A percentile compares a stretch with the other conserved stretches of the same genome.
Evolutionary conservation across 2,797 vertebrate species (phyloP).

Genomic region (Microctenopoma steveboyesi): DNA sequence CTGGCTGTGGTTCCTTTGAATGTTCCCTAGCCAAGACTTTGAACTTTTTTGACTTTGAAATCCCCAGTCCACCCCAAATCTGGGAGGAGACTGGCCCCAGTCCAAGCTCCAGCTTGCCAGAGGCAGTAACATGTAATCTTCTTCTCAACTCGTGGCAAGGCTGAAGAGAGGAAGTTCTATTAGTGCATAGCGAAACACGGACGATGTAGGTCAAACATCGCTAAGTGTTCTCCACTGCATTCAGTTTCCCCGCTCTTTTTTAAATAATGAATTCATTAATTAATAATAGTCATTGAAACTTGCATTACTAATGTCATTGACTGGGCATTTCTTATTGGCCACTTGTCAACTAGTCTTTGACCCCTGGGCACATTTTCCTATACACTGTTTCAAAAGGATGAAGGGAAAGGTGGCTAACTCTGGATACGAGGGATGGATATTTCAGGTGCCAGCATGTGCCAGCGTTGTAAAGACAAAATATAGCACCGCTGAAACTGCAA

Average conservation of each 20-base stretch:
- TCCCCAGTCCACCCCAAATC: conserved; percentile 65
- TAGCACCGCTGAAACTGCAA: conserved; percentile 44
- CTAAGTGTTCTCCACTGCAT: background rate
- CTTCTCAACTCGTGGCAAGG: conserved; percentile 44
- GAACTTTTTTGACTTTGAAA: conserved; percentile 79
- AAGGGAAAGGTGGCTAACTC: conserved; percentile 54
- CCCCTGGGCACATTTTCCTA: conserved; percentile 21
- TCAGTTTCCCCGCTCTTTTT: conserved; percentile 10
- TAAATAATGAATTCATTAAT: background rate
- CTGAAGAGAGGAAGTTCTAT: conserved; percentile 38
- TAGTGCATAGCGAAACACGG: conserved; percentile 42
- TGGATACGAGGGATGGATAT: conserved; percentile 39
- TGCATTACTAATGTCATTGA: conserved; percentile 3
- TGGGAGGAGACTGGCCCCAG: conserved; percentile 59
- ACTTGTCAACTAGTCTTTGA: conserved; percentile 29
- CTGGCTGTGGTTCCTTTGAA: conserved; percentile 77
- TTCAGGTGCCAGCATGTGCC: conserved; percentile 52
- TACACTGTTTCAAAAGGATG: conserved; percentile 51
- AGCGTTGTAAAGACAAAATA: conserved; percentile 36
- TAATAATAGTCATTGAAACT: background rate
- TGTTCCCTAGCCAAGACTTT: conserved; percentile 76
- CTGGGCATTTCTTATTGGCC: background rate
- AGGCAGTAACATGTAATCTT: conserved; percentile 63
- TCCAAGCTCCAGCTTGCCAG: conserved; percentile 57
- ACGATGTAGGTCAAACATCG: conserved; percentile 47